Base-by-base conservation (phyloP, 2,888 invertebrate genomes). In the Erynnis tages region DNA sequence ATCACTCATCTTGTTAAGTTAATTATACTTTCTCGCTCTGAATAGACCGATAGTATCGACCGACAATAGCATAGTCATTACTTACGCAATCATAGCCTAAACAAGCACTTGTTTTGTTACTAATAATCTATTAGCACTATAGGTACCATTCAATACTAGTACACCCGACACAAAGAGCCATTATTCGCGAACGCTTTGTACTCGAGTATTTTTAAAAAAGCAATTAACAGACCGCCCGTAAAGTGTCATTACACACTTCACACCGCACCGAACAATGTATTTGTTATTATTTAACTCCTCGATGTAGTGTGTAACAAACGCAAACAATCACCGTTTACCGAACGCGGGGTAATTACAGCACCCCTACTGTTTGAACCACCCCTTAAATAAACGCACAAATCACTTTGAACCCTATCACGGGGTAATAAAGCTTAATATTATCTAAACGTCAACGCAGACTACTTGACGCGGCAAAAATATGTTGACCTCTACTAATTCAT, bases 281-380 rank as follows among this genome's bases (percentile, higher is more conserved):
- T 82, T 79, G 81, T 81, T 81, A 82, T 82, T 82, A 77, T 85
- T 81, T 76, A 81, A 76, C 61, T 65, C 70, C 63, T 71, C 62
- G 57, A 61, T 60, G 59, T 54, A 69, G 65, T 61, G 63, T 63
- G 70, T 62, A 63, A 69, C 72, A 72, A 76, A 71, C 62, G 70
- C 72, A 78, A 80, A 82, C 82, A 83, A 77, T 74, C 67, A 66
- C 61, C 68, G 65, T 69, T 73, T 69, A 71, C 67, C 66, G 63
- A 73, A 76, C 79, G 75, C 76, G 76, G 73, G 78, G 80, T 74
- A 80, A 84, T 83, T 79, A 81, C 72, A 48, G 69, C 64, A 60
- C 75, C 81, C 84, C 78, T 69, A 66, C 68, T 68, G 74, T 61
- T 69, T 53, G 62, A 27, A 58, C 63, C 74, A 70, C 74, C 82